These are phyloP conservation scores for Drosophila tristis DNA, from an alignment of 1,140 invertebrate genomes.

Conservation along the genomic window DNA sequence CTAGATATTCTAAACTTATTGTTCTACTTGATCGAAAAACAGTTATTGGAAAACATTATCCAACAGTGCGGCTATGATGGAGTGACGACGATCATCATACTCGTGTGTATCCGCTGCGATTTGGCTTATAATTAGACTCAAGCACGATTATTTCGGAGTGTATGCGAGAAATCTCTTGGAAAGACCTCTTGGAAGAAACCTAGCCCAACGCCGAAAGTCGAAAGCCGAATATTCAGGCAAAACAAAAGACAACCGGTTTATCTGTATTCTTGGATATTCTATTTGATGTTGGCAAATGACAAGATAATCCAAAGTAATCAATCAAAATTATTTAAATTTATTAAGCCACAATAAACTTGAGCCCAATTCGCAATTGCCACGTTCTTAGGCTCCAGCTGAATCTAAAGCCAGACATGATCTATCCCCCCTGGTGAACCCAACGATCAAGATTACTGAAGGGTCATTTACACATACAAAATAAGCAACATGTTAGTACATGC, in stretches of 20 bases:
- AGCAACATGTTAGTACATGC: too few relatives aligned
- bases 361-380: slow-evolving; percentile 77
- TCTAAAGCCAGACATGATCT: slow-evolving; percentile 22
- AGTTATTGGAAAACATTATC: too few relatives aligned
- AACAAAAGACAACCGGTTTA: slow-evolving; percentile 80
- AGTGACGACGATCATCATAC: slow-evolving; percentile 1
- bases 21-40: too few relatives aligned
- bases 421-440: slow-evolving; percentile 28
- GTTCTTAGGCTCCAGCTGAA: slow-evolving; percentile 43
- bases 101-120: slow-evolving; percentile 33
- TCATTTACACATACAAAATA: slow-evolving; percentile 1
- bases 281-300: slow-evolving; percentile 84
- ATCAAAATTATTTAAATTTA: slow-evolving; percentile 84
- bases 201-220: slow-evolving; percentile 27
- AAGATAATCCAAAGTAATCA: slow-evolving; percentile 84
- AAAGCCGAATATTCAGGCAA: slow-evolving; percentile 64
- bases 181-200: slow-evolving; percentile 44
- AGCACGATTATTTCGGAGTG: slow-evolving; percentile 66
- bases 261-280: slow-evolving; percentile 83
- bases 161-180: slow-evolving; percentile 62
- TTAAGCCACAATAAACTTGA: slow-evolving; percentile 81
- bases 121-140: slow-evolving; percentile 56
- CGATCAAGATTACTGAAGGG: slow-evolving; percentile 27
- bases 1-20: too few relatives aligned
- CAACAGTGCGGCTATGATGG: too few relatives aligned